Base-by-base conservation (phyloP, 2,888 invertebrate genomes). In the Lasiommata megera region DNA sequence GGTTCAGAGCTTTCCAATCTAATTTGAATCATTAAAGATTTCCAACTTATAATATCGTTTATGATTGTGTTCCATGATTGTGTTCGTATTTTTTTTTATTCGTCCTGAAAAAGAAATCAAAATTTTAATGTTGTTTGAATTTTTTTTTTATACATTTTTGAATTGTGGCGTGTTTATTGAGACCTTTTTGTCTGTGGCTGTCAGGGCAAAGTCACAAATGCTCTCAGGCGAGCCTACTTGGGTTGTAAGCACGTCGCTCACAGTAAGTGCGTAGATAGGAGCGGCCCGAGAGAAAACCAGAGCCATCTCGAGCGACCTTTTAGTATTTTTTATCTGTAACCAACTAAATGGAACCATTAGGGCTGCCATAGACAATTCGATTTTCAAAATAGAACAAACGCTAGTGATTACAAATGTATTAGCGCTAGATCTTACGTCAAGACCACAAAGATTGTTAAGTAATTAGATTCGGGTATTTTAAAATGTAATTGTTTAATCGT, bases 221-320 rank as follows among this genome's bases (percentile, higher is more conserved):
- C 91, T 75, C 83, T 91, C 70, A 85, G 91, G 81, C 82, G 89
- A 73, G 90, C 88, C 67, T 91, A 91, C 84, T 90, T 90, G 83
- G 86, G 89, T 89, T 91, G 89, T 91, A 91, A 91, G 85, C 83
- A 80, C 80, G 83, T 88, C 77, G 91, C 91, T 76, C 90, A 89
- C 90, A 91, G 91, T 91, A 91, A 91, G 91, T 90, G 77, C 76
- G 83, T 89, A 89, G 88, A 70, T 59, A 69, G 66, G 60, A 62
- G 52, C 59, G 48, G 59, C 48, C 54, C 60, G 47, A 57, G 57
- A 37, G 36, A 40, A 1, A 43, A 37, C 56, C 51, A 54, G 34
- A 54, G 41, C 41, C 61, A 46, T 46, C 58, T 51, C 57, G 60
- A 47, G 62, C 57, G 60, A 62, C 68, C 65, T 52, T 34, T 38